Percentiles rank a stretch among this genome's conserved stretches.
Evolutionary conservation across 2,888 invertebrate species (phyloP).

Genomic region (Napeogenes sylphis): DNA sequence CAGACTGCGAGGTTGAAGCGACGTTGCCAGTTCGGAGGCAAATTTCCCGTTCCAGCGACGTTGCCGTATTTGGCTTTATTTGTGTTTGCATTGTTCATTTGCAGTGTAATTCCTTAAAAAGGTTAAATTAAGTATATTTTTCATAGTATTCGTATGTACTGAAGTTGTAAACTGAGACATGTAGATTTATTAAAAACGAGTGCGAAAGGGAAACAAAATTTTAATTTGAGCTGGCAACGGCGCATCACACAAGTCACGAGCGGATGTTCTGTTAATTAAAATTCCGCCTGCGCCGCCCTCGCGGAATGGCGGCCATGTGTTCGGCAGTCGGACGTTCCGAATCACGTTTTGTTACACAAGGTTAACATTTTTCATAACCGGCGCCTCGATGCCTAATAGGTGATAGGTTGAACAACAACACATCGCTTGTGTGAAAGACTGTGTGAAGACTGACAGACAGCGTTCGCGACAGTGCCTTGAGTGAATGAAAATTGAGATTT

Average conservation of each 20-base stretch:
- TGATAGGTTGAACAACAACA: conserved; percentile 51
- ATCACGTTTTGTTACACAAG: conserved; percentile 74
- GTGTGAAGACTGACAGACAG: conserved; percentile 36
- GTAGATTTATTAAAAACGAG: conserved; percentile 17
- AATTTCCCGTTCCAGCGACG: conserved; percentile 69
- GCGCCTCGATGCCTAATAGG: conserved; percentile 54
- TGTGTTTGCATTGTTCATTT: conserved; percentile 62
- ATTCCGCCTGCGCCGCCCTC: conserved; percentile 78
- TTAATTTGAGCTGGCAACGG: conserved; percentile 65
- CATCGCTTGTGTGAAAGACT: conserved; percentile 62
- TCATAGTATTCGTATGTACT: conserved; percentile 6
- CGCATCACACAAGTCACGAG: conserved; percentile 70
- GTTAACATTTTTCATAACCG: conserved; percentile 64
- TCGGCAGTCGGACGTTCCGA: conserved; percentile 71
- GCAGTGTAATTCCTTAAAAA: conserved; percentile 12
- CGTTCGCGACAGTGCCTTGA: conserved; percentile 49
- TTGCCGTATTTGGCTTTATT: conserved; percentile 58
- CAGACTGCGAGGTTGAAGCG: conserved; percentile 64
- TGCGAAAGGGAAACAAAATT: conserved; percentile 56
- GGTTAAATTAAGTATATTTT: conserved; percentile 4
- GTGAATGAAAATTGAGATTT: conserved; percentile 53
- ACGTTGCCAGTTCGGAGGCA: conserved; percentile 68
- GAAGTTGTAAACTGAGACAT: conserved; percentile 10
- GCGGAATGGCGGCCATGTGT: conserved; percentile 78
- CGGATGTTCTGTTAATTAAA: conserved; percentile 79